phyloP scores from a whole-genome alignment of 2,113 vertebrate species.

The Coracopsis vasa region DNA sequence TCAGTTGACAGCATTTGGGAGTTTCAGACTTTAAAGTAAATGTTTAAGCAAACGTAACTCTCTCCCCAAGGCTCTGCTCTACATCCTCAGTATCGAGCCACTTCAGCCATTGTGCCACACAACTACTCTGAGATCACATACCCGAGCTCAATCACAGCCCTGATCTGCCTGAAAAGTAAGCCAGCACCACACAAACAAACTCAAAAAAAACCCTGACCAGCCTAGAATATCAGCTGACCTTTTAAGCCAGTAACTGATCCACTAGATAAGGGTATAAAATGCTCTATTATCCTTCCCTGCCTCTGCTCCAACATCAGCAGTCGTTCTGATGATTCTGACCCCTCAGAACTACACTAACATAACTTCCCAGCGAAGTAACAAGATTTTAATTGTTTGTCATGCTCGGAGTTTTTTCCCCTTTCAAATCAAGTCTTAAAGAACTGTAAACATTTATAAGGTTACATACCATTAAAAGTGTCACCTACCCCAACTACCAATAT shows the following conservation, averaged over 20 bases:
- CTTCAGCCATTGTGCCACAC: neutral
- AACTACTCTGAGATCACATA: neutral
- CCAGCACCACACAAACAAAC: neutral
- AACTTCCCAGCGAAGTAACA: neutral
- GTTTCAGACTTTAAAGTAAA: neutral
- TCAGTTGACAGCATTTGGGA: neutral
- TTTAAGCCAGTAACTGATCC: neutral
- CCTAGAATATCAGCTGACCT: neutral
- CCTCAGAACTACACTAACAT: rapidly evolving
- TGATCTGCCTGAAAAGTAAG: neutral
- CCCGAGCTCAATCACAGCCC: neutral
- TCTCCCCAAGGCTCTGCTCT: neutral
- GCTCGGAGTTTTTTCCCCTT: neutral
- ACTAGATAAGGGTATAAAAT: neutral
- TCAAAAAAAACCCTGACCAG: neutral
- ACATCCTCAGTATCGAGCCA: neutral
- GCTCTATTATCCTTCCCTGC: neutral
- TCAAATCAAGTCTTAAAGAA: neutral
- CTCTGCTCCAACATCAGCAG: neutral
- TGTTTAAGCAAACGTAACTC: neutral
- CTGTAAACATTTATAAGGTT: neutral
- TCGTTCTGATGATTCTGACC: neutral
- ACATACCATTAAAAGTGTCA: neutral
- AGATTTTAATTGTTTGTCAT: neutral
- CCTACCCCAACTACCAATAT: neutral